Conservation (phyloP, 1,140 invertebrate genomes). For the Copidosoma floridanum region DNA sequence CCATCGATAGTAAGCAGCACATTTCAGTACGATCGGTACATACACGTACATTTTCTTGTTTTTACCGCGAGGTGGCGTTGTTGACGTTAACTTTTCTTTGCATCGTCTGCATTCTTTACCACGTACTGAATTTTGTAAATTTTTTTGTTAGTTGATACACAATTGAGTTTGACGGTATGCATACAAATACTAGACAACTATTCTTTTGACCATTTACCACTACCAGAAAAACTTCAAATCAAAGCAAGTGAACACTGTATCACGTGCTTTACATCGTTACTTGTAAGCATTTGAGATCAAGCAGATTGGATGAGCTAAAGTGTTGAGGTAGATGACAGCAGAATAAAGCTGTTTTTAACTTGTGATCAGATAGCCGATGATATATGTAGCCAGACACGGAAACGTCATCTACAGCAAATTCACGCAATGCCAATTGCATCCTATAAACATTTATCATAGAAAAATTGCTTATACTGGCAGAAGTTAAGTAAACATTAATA, state of each 20-base stretch:
- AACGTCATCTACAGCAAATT: conserved; percentile 94
- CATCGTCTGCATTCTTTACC: too few relatives aligned
- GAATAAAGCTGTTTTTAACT: conserved; percentile 93
- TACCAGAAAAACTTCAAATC: conserved; percentile 94
- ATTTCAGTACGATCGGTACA: too few relatives aligned
- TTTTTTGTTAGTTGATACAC: conserved; percentile 99
- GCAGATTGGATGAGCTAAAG: conserved; percentile 94
- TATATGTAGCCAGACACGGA: conserved; percentile 98
- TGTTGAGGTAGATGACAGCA: conserved; percentile 90
- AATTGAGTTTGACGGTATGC: conserved; percentile 98
- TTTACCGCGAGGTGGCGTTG: too few relatives aligned
- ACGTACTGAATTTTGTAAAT: too few relatives aligned
- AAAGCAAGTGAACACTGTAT: conserved; percentile 93
- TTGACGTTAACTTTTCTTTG: too few relatives aligned
- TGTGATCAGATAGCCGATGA: conserved; percentile 92
- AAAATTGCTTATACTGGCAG: too few relatives aligned
- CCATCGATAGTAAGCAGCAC: too few relatives aligned
- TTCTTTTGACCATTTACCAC: conserved; percentile 95
- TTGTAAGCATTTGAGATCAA: conserved; percentile 95
- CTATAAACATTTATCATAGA: too few relatives aligned
- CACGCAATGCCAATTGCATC: conserved; percentile 92
- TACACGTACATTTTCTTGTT: too few relatives aligned
- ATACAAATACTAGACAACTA: conserved; percentile 93
- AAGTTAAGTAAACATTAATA: too few relatives aligned
- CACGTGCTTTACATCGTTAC: conserved; percentile 99